These are phyloP conservation scores for Holothuria scabra DNA, from an alignment of 53 echinoderm and acorn worm species.

Conservation along the genomic window DNA sequence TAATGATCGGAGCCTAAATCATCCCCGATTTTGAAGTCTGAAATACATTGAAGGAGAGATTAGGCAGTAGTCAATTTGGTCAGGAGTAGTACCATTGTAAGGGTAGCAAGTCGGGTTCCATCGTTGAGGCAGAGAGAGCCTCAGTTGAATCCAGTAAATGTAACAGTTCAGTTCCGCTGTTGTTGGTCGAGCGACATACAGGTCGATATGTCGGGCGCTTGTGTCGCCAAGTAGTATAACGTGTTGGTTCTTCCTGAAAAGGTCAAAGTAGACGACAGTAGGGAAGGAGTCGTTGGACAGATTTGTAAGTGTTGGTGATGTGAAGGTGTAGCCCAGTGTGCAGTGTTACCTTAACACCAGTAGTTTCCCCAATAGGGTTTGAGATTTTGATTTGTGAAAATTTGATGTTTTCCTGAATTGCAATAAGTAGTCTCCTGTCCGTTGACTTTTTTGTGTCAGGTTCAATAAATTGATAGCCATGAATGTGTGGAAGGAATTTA, in stretches of 20 bases:
- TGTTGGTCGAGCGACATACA: background rate
- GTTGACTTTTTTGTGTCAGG: background rate
- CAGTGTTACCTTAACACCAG: too few relatives aligned
- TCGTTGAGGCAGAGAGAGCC: background rate
- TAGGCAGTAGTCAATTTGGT: background rate
- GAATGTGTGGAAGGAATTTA: background rate
- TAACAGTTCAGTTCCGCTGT: background rate
- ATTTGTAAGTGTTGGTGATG: too few relatives aligned
- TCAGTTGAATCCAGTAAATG: background rate
- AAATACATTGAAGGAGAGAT: background rate
- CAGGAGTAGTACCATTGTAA: background rate
- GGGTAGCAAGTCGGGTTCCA: background rate
- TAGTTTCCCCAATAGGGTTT: background rate
- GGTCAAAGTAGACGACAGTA: too few relatives aligned
- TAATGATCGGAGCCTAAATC: background rate
- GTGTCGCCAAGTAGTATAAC: too few relatives aligned
- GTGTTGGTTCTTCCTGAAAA: background rate
- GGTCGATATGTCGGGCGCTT: constrained; percentile 1
- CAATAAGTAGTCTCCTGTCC: background rate
- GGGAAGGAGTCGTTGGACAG: too few relatives aligned
- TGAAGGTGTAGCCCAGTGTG: too few relatives aligned
- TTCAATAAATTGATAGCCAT: background rate
- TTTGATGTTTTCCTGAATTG: background rate
- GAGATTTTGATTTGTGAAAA: background rate
- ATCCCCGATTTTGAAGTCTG: background rate